phyloP scores from a whole-genome alignment of 2,888 invertebrate species.

The Orthosia gothica region DNA sequence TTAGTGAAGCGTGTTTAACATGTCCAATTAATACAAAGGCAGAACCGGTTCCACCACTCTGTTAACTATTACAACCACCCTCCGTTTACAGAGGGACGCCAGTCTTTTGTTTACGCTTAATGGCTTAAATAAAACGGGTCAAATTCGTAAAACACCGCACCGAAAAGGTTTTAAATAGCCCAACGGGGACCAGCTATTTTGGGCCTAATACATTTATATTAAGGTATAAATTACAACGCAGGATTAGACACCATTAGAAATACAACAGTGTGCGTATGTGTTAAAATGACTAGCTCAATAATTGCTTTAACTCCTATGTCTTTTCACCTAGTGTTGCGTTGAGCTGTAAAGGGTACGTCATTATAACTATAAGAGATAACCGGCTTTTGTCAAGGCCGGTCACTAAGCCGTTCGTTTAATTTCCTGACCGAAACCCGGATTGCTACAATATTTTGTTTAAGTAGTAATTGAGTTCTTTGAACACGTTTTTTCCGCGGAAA shows the following conservation, averaged over 20 bases:
- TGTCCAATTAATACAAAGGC: constrained; percentile 88
- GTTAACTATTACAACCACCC: constrained; percentile 88
- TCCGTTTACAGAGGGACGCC: constrained; percentile 84
- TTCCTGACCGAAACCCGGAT: constrained; percentile 88
- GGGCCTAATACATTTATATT: constrained; percentile 77
- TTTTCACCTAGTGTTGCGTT: constrained; percentile 81
- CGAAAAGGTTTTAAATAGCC: constrained; percentile 84
- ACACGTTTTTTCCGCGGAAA: constrained; percentile 87
- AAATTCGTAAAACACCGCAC: constrained; percentile 87
- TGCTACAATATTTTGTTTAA: constrained; percentile 89
- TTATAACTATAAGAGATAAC: constrained; percentile 88
- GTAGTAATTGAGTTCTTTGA: constrained; percentile 89
- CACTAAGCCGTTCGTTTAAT: constrained; percentile 89
- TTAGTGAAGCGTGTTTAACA: constrained; percentile 88
- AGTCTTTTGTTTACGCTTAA: constrained; percentile 90
- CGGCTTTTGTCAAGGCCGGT: constrained; percentile 81
- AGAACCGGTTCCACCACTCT: constrained; percentile 81
- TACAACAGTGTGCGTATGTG: constrained; percentile 79
- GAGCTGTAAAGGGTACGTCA: constrained; percentile 80
- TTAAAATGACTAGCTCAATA: constrained; percentile 82
- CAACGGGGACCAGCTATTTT: constrained; percentile 74
- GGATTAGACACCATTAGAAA: constrained; percentile 79
- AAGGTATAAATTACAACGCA: constrained; percentile 80
- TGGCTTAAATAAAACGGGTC: constrained; percentile 91
- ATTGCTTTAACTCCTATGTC: constrained; percentile 81